Percentiles rank a stretch among this genome's conserved stretches.
Evolutionary conservation across 2,888 invertebrate genomes (phyloP).

Genomic region (Ennomos erosarius): DNA sequence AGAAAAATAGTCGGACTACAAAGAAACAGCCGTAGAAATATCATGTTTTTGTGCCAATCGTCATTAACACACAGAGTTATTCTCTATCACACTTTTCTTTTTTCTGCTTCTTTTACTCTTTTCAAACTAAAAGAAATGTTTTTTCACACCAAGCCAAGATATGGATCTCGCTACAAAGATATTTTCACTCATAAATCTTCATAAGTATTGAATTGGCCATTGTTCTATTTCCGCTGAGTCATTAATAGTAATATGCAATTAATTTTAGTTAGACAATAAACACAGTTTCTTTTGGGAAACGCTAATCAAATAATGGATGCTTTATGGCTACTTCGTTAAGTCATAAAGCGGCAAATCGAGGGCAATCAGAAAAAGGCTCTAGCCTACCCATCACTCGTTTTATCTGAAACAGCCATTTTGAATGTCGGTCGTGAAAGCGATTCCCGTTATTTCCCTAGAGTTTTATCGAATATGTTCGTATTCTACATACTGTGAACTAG

Average conservation of each 20-base stretch:
- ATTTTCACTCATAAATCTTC: not conserved
- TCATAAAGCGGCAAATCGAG: conserved; percentile 55
- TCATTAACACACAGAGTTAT: too few relatives aligned
- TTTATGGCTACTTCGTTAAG: conserved; percentile 50
- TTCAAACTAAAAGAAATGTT: too few relatives aligned
- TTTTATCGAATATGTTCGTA: conserved; percentile 49
- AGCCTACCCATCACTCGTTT: conserved; percentile 46
- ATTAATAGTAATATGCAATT: conserved; percentile 37
- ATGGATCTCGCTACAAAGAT: too few relatives aligned
- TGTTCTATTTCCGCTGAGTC: conserved; percentile 34
- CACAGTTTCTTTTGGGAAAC: conserved; percentile 37
- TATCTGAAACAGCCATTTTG: conserved; percentile 60
- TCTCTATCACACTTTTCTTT: too few relatives aligned
- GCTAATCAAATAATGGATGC: conserved; percentile 54
- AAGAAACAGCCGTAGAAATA: too few relatives aligned
- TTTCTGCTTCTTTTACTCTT: too few relatives aligned
- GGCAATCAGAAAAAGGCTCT: conserved; percentile 56
- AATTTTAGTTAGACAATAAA: conserved; percentile 35
- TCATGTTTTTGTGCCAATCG: too few relatives aligned
- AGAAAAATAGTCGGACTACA: too few relatives aligned
- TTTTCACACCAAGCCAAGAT: too few relatives aligned
- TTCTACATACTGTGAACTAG: conserved; percentile 31
- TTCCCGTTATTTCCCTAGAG: conserved; percentile 66
- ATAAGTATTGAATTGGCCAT: conserved; percentile 31
- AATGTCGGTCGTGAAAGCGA: conserved; percentile 62